Base-by-base conservation (phyloP, 2,113 vertebrate genomes). In the Barbus barbus region DNA sequence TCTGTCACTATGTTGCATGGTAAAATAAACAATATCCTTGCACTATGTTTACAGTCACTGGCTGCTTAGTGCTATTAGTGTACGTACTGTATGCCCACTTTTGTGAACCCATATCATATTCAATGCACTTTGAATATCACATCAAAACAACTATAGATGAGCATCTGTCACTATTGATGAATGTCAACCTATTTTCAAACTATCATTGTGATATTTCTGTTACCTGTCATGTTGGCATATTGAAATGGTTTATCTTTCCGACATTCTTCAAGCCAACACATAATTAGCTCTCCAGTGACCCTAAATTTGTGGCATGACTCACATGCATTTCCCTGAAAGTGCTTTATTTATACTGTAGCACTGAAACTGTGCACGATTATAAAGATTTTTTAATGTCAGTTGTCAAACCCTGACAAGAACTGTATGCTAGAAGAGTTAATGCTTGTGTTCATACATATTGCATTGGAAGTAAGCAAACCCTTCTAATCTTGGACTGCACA, bases 401-500 rank as follows among this genome's bases (percentile, higher is more conserved):
- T 65, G 60, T 33, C 41, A 67, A 31, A 38, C 31, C 51, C 28
- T n/a, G 20, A 22, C 51, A 58, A 36, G 7, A 58, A 38, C 22
- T 67, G 26, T 48, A 22, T 20, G 24, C n/a, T 48, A 11, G 60
- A 22, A 80, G 14, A 44, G 60, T 26, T 41, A 12, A 61, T 41
- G 16, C 16, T 65, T 3, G 26, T 41, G 24, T 46, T 41, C 14
- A 79, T 79, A 67, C 63, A 67, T 67, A 80, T 8, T 71, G 20
- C 33, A 72, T 18, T 36, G 16, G 26, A 46, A 13, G 61, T 72
- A 26, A 86, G 75, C 48, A 78, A 31, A 85, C 7, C 38, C n/a
- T 22, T 24, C 63, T 65, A 33, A 78, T 53, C 20, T 38, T 20
- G 16, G 46, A 60, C 60, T 67, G 28, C 14, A 67, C 24, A 80